Conservation (phyloP, 2,113 vertebrate species). For the Mustela lutreola region DNA sequence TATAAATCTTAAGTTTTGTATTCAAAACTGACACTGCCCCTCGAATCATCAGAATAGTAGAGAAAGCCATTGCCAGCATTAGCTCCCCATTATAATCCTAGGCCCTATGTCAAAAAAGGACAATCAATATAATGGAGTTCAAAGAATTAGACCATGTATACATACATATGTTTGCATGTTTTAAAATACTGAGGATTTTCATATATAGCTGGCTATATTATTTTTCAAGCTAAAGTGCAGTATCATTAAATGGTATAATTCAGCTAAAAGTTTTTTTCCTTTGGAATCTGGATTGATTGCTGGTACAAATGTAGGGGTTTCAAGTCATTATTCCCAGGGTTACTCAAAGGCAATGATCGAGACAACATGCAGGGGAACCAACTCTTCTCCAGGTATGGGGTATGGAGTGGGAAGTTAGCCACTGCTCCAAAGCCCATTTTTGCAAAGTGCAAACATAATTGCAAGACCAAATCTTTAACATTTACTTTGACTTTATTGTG, state of each 20-base stretch:
- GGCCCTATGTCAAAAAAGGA: background rate
- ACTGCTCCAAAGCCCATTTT: background rate
- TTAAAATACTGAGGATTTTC: constrained; percentile 8
- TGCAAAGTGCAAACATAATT: constrained; percentile 40
- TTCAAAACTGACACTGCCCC: background rate
- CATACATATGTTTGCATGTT: background rate
- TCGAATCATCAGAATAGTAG: background rate
- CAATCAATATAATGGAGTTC: background rate
- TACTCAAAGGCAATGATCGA: constrained; percentile 44
- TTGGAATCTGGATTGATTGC: constrained; percentile 4
- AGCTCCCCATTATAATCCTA: background rate
- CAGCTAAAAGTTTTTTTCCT: background rate
- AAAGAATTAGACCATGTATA: background rate
- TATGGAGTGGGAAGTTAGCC: background rate
- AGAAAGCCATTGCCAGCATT: background rate
- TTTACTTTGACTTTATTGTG: background rate
- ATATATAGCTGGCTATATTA: background rate
- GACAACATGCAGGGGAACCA: background rate
- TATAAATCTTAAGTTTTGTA: background rate
- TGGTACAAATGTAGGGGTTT: background rate
- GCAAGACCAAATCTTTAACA: background rate
- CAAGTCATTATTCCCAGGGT: background rate
- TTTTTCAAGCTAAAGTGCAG: background rate
- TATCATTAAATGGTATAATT: constrained; percentile 39
- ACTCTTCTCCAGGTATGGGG: background rate